Base-by-base conservation (phyloP, 2,797 vertebrate species). In the Mus caroli region DNA sequence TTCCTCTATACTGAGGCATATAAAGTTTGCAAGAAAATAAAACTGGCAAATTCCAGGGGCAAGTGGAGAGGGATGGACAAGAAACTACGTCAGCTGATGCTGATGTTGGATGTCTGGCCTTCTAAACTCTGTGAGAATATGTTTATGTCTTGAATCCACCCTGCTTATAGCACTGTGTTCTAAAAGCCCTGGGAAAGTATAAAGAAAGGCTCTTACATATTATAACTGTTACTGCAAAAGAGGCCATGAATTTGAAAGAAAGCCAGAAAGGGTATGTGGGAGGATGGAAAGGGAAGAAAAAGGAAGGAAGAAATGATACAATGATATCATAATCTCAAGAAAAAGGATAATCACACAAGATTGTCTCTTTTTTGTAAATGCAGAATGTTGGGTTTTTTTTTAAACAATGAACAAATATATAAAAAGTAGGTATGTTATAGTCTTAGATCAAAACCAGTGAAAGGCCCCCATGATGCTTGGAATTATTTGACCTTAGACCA, bases 401-500 rank as follows among this genome's bases (percentile, higher is more conserved):
- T 2, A 76, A 67, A 84, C 26, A 88, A 4, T 82, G n/a, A 79
- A 37, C 7, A 93, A 84, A 62, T 64, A 71, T n/a, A 6, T 43
- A 91, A 71, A 11, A 84, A 80, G 85, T 69, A 82, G 19, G 40
- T 34, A 22, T 60, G 26, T 19, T 90, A 77, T 82, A 91, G 54
- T 60, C 60, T 40, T 11, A 37, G 60, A 22, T 73, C 67, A 93
- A 95, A 96, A 84, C 34, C 54, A 88, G 15, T 15, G 24, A 85
- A 64, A 26, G 62, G 20, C 31, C 7, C 19, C 26, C 69, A 83
- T 15, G 26, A 2, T 87, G 94, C 43, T 92, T 87, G 22, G 75
- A 22, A 90, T 79, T 92, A 13, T 87, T 60, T 95, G 50, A 84
- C 20, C 76, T 60, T 84, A 84, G 78, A 43, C 26, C 24, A 64